Base-by-base conservation (phyloP, 2,113 vertebrate species). In the Eretmochelys imbricata region DNA sequence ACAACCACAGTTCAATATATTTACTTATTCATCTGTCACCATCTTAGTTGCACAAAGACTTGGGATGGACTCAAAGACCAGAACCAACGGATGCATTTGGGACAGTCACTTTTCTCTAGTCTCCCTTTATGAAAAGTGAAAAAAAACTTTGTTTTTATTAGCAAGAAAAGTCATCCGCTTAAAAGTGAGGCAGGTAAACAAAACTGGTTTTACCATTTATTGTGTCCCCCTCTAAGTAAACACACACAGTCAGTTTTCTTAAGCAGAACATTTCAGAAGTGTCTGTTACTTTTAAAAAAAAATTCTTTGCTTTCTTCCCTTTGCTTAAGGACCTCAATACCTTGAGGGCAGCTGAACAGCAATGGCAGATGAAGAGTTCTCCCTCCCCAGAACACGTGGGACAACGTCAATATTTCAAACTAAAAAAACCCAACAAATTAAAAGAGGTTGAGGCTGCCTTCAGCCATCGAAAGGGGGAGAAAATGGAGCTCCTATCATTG, bases 391-490 rank as follows among this genome's bases (percentile, higher is more conserved):
- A 38, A 12, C 38, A 76, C 10, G 10, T 46, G 12, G 24, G 10
- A 46, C 12, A 25, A 3, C 6, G 3, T 76, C 38, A 76, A 76
- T 46, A 46, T 46, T 42, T 25, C 72, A 76, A 76, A 76, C 10
- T 38, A 42, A 76, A 46, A 16, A 42, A 75, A 20, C 6, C 25
- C 24, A 76, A 25, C 22, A 22, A 76, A 38, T 10, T n/a, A 53
- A 17, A 17, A 38, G 57, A 72, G 16, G 35, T 38, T 20, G 31
- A 72, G 19, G 8, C 65, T 72, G 17, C 6, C 2, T 4, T 72
- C n/a, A 20, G 7, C n/a, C 13, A 38, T 38, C 10, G 9, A 4
- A 42, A 2, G n/a, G 38, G 31, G 20, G n/a, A 22, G 3, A 1
- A 38, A 42, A 25, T 46, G 38, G 38, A 46, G 38, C 22, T 13